These are phyloP conservation scores for Condylura cristata DNA, from an alignment of 2,113 vertebrate species.

Conservation along the genomic window DNA sequence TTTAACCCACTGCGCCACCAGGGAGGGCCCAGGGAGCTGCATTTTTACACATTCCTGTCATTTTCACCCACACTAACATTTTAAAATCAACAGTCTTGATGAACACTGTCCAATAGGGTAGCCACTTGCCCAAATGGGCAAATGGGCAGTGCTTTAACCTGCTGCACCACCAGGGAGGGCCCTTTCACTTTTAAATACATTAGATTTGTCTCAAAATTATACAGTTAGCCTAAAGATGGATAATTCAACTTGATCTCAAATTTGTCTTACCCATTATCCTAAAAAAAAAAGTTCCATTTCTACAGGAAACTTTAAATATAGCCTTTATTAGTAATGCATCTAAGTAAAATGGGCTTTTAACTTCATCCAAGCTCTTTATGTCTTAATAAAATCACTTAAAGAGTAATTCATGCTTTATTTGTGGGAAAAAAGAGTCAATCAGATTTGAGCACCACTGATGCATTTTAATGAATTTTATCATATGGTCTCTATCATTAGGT, in stretches of 20 bases:
- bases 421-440: background rate
- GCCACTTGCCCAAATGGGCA: too few species aligned
- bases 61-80: too few species aligned
- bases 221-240: background rate
- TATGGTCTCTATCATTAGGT: background rate
- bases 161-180: too few species aligned
- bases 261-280: background rate
- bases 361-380: background rate
- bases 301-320: background rate
- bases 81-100: too few species aligned
- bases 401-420: background rate
- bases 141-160: too few species aligned
- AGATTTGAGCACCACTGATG: background rate
- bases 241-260: slow-evolving; percentile 2
- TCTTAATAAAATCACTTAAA: background rate
- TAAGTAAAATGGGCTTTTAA: background rate
- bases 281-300: background rate
- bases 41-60: too few species aligned
- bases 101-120: too few species aligned
- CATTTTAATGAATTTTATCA: background rate
- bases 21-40: too few species aligned
- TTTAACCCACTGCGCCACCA: too few species aligned
- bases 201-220: slow-evolving; percentile 15
- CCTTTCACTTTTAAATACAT: slow-evolving; percentile 15
- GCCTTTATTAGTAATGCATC: background rate